phyloP scores from a whole-genome alignment of 1,140 invertebrate species.

The Drosophila varians region DNA sequence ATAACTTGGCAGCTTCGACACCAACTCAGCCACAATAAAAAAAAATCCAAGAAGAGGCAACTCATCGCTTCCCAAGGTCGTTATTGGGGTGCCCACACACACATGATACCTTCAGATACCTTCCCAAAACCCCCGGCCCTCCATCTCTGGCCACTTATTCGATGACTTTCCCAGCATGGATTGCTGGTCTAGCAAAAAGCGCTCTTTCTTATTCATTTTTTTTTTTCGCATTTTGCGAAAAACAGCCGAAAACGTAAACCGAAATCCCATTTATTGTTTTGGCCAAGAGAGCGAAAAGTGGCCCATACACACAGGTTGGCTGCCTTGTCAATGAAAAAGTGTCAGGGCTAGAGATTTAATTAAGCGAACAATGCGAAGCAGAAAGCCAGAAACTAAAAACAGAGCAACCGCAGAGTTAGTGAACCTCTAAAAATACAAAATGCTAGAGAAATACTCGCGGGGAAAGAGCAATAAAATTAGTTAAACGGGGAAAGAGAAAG shows the following conservation, averaged over 20 bases:
- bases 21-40: conserved; percentile 46
- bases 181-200: conserved; percentile 62
- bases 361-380: conserved; percentile 62
- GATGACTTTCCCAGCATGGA: conserved; percentile 60
- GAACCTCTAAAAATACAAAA: conserved; percentile 54
- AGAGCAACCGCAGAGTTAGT: conserved; percentile 38
- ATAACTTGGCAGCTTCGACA: conserved; percentile 72
- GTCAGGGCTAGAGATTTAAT: conserved; percentile 80
- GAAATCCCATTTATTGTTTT: conserved; percentile 73
- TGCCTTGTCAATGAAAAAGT: conserved; percentile 81
- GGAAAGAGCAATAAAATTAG: conserved; percentile 20
- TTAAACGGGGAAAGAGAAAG: conserved; percentile 30
- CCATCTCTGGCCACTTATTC: background rate
- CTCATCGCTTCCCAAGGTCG: conserved; percentile 60
- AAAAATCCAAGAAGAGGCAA: conserved; percentile 34
- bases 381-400: conserved; percentile 9
- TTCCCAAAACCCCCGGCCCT: background rate
- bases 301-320: conserved; percentile 37
- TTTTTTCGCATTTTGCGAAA: conserved; percentile 39
- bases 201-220: conserved; percentile 14
- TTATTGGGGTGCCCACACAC: conserved; percentile 29
- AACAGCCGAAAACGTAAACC: conserved; percentile 47
- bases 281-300: conserved; percentile 16
- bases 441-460: conserved; percentile 33
- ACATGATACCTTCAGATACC: conserved; percentile 1